These are phyloP conservation scores for Rhodinocichla rosea DNA, from an alignment of 2,113 vertebrate species.

Conservation along the genomic window DNA sequence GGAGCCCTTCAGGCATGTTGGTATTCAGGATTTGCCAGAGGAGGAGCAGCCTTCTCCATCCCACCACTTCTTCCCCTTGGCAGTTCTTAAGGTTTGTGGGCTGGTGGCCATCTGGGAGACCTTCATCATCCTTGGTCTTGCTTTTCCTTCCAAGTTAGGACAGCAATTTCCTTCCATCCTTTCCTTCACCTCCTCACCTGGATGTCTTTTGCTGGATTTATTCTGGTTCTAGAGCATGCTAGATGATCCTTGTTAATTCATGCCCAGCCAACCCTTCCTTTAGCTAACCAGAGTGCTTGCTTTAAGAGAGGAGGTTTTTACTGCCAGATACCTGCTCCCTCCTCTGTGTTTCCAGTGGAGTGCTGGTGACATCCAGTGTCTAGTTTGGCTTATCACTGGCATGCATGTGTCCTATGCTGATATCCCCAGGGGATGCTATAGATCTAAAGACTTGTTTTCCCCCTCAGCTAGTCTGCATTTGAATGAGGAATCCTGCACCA, in stretches of 20 bases:
- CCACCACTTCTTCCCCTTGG: not conserved
- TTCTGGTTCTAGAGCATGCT: not conserved
- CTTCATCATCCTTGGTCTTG: not conserved
- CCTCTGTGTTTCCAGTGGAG: slow-evolving; percentile 28
- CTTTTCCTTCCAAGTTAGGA: not conserved
- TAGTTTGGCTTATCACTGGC: slow-evolving; percentile 17
- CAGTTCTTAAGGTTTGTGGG: not conserved
- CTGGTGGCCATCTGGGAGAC: not conserved
- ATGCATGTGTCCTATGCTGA: not conserved
- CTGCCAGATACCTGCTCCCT: slow-evolving; percentile 28
- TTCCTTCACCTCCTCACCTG: not conserved
- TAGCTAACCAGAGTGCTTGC: not conserved
- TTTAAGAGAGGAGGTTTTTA: slow-evolving; percentile 45
- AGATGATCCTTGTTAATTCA: not conserved
- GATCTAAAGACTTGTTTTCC: slow-evolving; percentile 10
- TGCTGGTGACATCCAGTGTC: slow-evolving; percentile 52
- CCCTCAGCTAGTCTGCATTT: slow-evolving; percentile 40
- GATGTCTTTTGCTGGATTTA: not conserved
- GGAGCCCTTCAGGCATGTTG: not conserved
- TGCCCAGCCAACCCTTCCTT: not conserved
- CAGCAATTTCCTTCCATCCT: not conserved
- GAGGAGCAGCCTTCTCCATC: not conserved
- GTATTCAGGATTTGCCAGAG: not conserved
- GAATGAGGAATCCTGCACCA: slow-evolving; percentile 25
- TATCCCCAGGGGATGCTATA: slow-evolving; percentile 10